A percentile compares a stretch with the other conserved stretches of the same genome.
Conservation (phyloP, 2,797 vertebrate species). For the Dendrocincla fuliginosa region DNA sequence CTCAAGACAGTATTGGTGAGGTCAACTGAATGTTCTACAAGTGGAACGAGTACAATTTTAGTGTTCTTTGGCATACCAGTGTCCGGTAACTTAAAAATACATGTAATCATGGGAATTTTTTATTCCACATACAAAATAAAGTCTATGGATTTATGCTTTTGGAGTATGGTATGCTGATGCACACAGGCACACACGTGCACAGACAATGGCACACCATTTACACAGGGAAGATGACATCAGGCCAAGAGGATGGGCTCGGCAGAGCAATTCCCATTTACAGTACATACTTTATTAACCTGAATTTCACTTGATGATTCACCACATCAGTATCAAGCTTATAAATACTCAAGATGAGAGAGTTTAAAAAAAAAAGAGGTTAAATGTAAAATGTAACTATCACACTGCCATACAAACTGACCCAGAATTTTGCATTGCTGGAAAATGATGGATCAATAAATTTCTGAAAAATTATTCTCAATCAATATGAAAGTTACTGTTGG, state of each 20-base stretch:
- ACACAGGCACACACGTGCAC: background rate
- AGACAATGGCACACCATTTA: background rate
- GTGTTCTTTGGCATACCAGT: background rate
- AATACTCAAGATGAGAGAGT: background rate
- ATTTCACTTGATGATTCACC: background rate
- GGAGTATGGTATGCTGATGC: background rate
- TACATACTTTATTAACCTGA: background rate
- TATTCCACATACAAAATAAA: background rate
- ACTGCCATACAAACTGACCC: background rate
- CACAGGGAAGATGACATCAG: background rate
- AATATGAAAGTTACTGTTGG: background rate
- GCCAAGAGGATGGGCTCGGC: background rate
- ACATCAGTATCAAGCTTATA: background rate
- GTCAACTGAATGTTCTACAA: background rate
- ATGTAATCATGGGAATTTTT: background rate
- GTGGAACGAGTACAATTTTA: background rate
- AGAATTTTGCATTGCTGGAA: background rate
- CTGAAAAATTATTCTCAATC: background rate
- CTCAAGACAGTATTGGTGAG: background rate
- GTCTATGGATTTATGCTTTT: background rate
- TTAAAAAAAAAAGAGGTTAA: background rate
- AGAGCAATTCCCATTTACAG: background rate
- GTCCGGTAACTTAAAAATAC: background rate
- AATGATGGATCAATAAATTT: background rate
- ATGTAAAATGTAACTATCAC: background rate